Evolutionary conservation across 2,888 invertebrate genomes (phyloP).

Genomic region (Euzetes globulus): DNA sequence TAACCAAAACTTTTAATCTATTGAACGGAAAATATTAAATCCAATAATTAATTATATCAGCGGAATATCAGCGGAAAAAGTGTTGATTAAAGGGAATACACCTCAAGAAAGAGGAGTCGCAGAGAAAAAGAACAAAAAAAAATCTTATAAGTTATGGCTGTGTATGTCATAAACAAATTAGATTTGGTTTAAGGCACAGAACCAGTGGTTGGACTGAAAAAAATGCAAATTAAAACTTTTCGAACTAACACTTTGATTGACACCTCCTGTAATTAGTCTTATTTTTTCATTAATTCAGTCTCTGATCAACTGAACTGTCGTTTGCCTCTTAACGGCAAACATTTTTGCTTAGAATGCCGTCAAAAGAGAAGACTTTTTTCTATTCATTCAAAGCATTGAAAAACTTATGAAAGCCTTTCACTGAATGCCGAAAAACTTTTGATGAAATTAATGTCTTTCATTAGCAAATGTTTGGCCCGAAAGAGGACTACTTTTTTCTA

Average conservation of each 20-base stretch:
- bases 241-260: slow-evolving; percentile 15
- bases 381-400: not conserved
- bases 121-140: not conserved
- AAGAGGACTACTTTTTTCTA: not conserved
- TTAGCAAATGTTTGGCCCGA: not conserved
- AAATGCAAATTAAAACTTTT: not conserved
- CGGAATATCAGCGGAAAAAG: not conserved
- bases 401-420: not conserved
- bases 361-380: not conserved
- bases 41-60: not conserved
- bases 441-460: slow-evolving; percentile 8
- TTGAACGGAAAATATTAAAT: not conserved
- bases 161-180: slow-evolving; percentile 13
- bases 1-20: not conserved
- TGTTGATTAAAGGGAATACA: slow-evolving; percentile 2
- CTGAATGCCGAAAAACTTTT: slow-evolving; percentile 13
- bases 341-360: not conserved
- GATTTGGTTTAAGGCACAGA: not conserved
- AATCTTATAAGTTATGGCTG: not conserved
- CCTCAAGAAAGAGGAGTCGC: not conserved
- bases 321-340: not conserved
- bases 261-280: slow-evolving; percentile 13
- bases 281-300: slow-evolving; percentile 22
- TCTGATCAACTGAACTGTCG: not conserved
- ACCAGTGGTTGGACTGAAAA: not conserved